Percentiles rank a stretch among this genome's conserved stretches.
Evolutionary conservation across 2,113 vertebrate species (phyloP).

Genomic region (Clarias gariepinus): DNA sequence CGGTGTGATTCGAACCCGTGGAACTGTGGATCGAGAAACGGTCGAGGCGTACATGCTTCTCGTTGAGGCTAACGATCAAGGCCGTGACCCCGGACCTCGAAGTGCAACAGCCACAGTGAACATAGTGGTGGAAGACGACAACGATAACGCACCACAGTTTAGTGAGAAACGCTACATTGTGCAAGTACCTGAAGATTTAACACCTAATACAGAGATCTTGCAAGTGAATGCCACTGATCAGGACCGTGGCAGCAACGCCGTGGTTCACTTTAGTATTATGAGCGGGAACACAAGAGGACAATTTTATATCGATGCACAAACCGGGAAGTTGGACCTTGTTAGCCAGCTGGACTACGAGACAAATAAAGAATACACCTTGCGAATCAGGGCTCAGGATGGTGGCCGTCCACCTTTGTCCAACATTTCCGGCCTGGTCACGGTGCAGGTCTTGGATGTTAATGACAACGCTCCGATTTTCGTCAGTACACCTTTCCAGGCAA

Average conservation of each 20-base stretch:
- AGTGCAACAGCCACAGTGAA: constrained; percentile 84
- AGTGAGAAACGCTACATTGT: constrained; percentile 89
- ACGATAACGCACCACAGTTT: constrained; percentile 92
- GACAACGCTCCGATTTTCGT: constrained; percentile 95
- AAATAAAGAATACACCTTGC: constrained; percentile 87
- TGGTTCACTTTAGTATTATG: constrained; percentile 96
- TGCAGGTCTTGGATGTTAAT: constrained; percentile 91
- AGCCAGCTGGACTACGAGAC: constrained; percentile 90
- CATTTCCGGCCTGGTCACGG: constrained; percentile 87
- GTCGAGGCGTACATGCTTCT: constrained; percentile 84
- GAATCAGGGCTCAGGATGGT: constrained; percentile 89
- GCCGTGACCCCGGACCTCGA: constrained; percentile 84
- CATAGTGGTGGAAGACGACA: constrained; percentile 91
- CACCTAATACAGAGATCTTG: constrained; percentile 80
- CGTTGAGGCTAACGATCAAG: constrained; percentile 90
- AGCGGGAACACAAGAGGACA: constrained; percentile 92
- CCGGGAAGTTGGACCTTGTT: constrained; percentile 85
- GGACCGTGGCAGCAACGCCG: constrained; percentile 86
- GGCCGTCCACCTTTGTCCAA: constrained; percentile 92
- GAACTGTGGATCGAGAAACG: constrained; percentile 84
- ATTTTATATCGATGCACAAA: constrained; percentile 94
- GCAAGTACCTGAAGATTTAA: constrained; percentile 85
- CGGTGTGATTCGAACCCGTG: constrained; percentile 88
- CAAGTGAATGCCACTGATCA: constrained; percentile 85
- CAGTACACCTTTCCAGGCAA: constrained; percentile 93